A percentile compares a stretch with the other conserved stretches of the same genome.
Evolutionary conservation across 2,888 invertebrate species (phyloP).

Genomic region (Dendrolimus pini): DNA sequence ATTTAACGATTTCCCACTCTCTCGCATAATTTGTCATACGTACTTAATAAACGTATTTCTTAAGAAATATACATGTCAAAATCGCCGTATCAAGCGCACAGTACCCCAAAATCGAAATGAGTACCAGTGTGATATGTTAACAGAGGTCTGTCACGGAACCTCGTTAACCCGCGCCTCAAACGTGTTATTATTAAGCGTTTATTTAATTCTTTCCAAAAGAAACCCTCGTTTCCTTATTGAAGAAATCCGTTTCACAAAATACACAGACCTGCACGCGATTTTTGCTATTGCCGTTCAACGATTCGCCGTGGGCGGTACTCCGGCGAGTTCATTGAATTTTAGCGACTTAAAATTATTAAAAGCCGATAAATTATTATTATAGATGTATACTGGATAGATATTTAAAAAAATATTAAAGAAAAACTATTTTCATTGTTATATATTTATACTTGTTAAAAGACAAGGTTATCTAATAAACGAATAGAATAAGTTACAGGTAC

Average conservation of each 20-base stretch:
- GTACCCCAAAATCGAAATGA: not conserved
- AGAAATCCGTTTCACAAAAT: conserved; percentile 19
- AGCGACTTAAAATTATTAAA: too few relatives aligned
- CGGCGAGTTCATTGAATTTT: not conserved
- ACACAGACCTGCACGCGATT: conserved; percentile 20
- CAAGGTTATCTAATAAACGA: too few relatives aligned
- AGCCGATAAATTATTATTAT: too few relatives aligned
- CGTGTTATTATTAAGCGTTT: conserved; percentile 68
- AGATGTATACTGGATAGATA: too few relatives aligned
- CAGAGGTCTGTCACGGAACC: conserved; percentile 68
- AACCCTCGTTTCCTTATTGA: conserved; percentile 5
- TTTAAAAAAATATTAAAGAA: too few relatives aligned
- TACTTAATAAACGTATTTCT: too few relatives aligned
- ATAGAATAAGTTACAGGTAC: too few relatives aligned
- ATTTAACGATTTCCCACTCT: too few relatives aligned
- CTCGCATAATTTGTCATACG: too few relatives aligned
- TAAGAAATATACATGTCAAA: too few relatives aligned
- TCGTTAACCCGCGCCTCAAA: conserved; percentile 49
- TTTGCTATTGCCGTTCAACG: not conserved
- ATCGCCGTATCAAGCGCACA: not conserved
- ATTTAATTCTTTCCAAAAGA: conserved; percentile 50
- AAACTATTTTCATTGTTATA: too few relatives aligned
- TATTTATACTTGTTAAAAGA: too few relatives aligned
- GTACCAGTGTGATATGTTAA: conserved; percentile 44
- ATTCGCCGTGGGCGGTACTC: not conserved